phyloP scores from a whole-genome alignment of 2,797 vertebrate species.

The Gastrophryne carolinensis region DNA sequence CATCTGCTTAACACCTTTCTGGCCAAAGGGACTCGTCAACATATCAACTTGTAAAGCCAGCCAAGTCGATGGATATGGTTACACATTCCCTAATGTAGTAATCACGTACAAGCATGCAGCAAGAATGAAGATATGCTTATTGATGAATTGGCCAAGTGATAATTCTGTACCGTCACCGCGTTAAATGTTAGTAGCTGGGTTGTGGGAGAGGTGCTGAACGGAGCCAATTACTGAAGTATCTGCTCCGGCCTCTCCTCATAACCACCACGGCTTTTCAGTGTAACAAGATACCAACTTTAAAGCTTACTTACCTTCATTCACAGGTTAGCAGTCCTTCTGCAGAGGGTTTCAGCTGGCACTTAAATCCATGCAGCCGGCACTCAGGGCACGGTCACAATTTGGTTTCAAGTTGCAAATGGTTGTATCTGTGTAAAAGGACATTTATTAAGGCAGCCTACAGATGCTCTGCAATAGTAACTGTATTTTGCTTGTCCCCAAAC shows the following conservation, averaged over 20 bases:
- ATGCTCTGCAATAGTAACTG: too few species aligned
- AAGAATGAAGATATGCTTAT: conserved; percentile 32
- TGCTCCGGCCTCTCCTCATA: conserved; percentile 7
- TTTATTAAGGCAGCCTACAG: too few species aligned
- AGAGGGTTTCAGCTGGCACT: background rate
- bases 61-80: conserved; percentile 14
- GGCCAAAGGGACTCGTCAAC: conserved; percentile 27
- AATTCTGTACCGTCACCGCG: conserved; percentile 40
- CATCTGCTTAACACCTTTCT: conserved; percentile 42
- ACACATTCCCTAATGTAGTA: conserved; percentile 15
- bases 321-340: background rate
- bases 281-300: conserved; percentile 15
- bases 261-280: conserved; percentile 13
- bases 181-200: conserved; percentile 38
- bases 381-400: too few species aligned
- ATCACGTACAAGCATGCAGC: conserved; percentile 26
- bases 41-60: conserved; percentile 39
- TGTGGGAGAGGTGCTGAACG: conserved; percentile 36
- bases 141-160: conserved; percentile 44
- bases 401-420: too few species aligned
- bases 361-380: too few species aligned
- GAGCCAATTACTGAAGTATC: conserved; percentile 44
- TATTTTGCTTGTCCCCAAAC: too few species aligned
- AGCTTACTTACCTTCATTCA: conserved; percentile 22
- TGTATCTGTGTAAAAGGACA: too few species aligned